Evolutionary conservation across 2,888 invertebrate species (phyloP).

Genomic region (Acheta domesticus): DNA sequence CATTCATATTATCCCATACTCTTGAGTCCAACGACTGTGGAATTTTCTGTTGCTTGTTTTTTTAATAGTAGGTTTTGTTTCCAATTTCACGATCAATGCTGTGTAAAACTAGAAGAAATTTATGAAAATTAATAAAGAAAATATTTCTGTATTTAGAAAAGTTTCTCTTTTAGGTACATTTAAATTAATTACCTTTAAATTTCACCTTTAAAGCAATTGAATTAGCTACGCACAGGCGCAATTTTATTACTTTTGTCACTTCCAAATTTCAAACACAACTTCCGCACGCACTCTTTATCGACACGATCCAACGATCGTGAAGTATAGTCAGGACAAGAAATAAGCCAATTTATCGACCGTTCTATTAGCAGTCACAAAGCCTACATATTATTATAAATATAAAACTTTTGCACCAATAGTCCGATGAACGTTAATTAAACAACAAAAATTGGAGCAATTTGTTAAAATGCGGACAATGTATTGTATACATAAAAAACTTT

Average conservation of each 20-base stretch:
- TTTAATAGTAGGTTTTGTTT: neutral
- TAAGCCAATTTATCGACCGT: neutral
- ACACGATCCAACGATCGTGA: too few relatives aligned
- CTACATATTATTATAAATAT: neutral
- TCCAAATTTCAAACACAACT: too few relatives aligned
- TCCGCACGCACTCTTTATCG: too few relatives aligned
- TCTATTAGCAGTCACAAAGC: neutral
- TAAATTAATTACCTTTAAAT: neutral
- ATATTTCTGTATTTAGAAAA: too few relatives aligned
- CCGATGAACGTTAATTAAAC: neutral
- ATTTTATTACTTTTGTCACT: too few relatives aligned
- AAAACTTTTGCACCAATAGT: neutral
- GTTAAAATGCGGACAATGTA: neutral
- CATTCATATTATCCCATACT: too few relatives aligned
- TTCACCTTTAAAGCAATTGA: neutral
- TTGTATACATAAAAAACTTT: neutral
- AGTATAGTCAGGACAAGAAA: too few relatives aligned
- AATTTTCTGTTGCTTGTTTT: neutral
- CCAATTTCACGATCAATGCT: neutral
- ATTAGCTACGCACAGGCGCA: neutral
- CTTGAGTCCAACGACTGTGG: neutral
- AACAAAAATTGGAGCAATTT: neutral
- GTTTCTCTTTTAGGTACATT: neutral
- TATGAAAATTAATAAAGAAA: neutral
- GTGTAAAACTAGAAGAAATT: neutral